Evolutionary conservation across 2,888 invertebrate genomes (phyloP).

Genomic region (Parnassius orleans): DNA sequence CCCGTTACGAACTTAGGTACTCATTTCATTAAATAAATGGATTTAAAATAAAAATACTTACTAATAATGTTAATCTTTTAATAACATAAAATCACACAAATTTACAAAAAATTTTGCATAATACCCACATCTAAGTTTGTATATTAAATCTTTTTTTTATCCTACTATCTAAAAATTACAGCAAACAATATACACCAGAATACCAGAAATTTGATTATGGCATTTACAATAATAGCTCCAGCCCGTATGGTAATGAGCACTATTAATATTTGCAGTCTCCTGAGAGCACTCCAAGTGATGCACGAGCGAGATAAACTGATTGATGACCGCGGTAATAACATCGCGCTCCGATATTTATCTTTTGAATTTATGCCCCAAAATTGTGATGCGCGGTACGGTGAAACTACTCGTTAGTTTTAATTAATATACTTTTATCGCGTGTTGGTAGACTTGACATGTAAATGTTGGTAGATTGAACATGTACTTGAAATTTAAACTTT

Average conservation of each 20-base stretch:
- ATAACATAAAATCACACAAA: too few species aligned
- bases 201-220: slow-evolving; percentile 23
- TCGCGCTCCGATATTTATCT: slow-evolving; percentile 23
- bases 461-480: too few species aligned
- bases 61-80: too few species aligned
- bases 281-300: slow-evolving; percentile 27
- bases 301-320: slow-evolving; percentile 30
- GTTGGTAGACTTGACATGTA: too few species aligned
- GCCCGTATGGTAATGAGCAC: slow-evolving; percentile 33
- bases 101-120: too few species aligned
- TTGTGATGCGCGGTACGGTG: not conserved
- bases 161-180: not conserved
- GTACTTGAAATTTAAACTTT: too few species aligned
- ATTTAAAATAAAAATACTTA: too few species aligned
- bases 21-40: too few species aligned
- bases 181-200: slow-evolving; percentile 20
- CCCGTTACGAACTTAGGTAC: too few species aligned
- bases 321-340: slow-evolving; percentile 28
- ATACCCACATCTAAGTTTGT: too few species aligned
- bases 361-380: slow-evolving; percentile 12
- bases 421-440: not conserved
- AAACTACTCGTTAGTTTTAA: not conserved
- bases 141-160: too few species aligned
- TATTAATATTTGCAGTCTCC: slow-evolving; percentile 32
- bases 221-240: slow-evolving; percentile 30